Evolutionary conservation across 2,888 invertebrate species (phyloP).

Genomic region (Cristatella mucedo): DNA sequence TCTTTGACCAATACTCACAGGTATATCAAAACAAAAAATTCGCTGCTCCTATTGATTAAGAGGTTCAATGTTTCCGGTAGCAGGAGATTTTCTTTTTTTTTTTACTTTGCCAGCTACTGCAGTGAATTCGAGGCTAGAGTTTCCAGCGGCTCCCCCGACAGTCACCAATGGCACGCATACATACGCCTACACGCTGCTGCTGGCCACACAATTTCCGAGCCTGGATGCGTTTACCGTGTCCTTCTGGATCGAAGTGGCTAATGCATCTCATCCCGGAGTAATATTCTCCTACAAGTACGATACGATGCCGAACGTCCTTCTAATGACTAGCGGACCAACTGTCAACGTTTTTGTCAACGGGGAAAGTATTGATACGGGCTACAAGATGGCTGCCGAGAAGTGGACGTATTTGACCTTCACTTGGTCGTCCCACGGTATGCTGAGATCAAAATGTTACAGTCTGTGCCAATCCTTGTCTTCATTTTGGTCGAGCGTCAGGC

Average conservation of each 20-base stretch:
- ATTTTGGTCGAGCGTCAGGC: too few relatives aligned
- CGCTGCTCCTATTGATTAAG: too few relatives aligned
- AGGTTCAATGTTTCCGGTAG: too few relatives aligned
- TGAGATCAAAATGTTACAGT: neutral
- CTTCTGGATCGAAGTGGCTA: slow-evolving; percentile 26
- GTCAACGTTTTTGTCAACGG: slow-evolving; percentile 20
- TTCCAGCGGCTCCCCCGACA: slow-evolving; percentile 9
- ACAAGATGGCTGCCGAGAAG: slow-evolving; percentile 16
- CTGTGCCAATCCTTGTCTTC: too few relatives aligned
- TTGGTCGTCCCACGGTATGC: slow-evolving; percentile 21
- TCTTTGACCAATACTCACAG: too few relatives aligned
- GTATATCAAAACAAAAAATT: too few relatives aligned
- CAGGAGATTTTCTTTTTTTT: too few relatives aligned
- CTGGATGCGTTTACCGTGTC: slow-evolving; percentile 28
- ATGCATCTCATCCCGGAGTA: too few relatives aligned
- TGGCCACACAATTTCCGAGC: slow-evolving; percentile 29
- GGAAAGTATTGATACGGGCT: slow-evolving; percentile 16
- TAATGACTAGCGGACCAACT: slow-evolving; percentile 22
- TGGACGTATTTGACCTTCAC: slow-evolving; percentile 32
- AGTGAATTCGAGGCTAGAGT: slow-evolving; percentile 29
- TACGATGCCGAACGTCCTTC: slow-evolving; percentile 16
- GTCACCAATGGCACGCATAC: slow-evolving; percentile 13
- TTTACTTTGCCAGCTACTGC: slow-evolving; percentile 26
- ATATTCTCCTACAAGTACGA: slow-evolving; percentile 27
- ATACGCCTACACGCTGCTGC: slow-evolving; percentile 24